These are phyloP conservation scores for Leptogaster cylindrica DNA, from an alignment of 2,888 invertebrate species.

Conservation along the genomic window DNA sequence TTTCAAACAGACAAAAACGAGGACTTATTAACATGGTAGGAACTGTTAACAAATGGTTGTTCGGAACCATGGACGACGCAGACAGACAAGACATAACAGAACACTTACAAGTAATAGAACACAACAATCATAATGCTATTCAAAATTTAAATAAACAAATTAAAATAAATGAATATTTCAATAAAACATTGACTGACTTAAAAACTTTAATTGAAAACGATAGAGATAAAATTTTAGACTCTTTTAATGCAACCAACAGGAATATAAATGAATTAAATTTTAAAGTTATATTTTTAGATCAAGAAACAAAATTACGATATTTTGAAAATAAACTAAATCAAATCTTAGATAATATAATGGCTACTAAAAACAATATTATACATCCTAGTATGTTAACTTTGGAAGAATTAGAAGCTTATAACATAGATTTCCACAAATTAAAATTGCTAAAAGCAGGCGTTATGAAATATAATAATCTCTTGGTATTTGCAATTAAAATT, in stretches of 20 bases:
- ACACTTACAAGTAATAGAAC: background rate
- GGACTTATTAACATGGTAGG: background rate
- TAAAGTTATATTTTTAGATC: background rate
- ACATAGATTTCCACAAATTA: slow-evolving; percentile 13
- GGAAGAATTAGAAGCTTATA: slow-evolving; percentile 4
- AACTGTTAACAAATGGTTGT: background rate
- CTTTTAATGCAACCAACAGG: no score
- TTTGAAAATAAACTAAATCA: slow-evolving; percentile 1
- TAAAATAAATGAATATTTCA: background rate
- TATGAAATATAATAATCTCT: no score
- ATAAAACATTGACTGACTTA: no score
- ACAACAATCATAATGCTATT: background rate
- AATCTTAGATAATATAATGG: background rate
- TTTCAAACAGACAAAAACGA: background rate
- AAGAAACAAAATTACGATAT: no score
- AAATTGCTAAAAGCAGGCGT: background rate
- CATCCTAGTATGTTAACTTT: slow-evolving; percentile 6
- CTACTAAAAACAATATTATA: no score
- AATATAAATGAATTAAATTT: background rate
- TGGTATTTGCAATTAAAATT: background rate
- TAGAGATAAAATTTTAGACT: no score
- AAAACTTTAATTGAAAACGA: no score
- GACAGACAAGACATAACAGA: no score
- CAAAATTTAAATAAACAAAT: background rate
- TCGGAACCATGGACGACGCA: no score